Evolutionary conservation across 1,140 invertebrate species (phyloP), one percentile per base, ranked within the genome.

Genomic region (Tribolium madens): DNA sequence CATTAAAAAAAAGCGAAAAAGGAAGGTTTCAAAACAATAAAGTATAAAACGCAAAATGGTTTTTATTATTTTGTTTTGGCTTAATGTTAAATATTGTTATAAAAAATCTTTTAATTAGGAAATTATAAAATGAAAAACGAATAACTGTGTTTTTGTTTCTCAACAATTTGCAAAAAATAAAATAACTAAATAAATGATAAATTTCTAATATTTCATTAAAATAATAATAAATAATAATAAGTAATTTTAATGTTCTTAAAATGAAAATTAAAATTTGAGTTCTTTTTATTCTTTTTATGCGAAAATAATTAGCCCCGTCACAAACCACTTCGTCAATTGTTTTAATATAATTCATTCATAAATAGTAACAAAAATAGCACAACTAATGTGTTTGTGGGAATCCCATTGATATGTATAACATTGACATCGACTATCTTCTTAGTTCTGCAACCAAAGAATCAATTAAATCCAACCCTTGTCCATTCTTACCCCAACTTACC

Each of bases 401-500:
- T 53, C 48, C 50, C 50, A 73, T 73, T 64, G 48, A 53, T 73
- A 53, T 73, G 71, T 73, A 52, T 73, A 21, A 64, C 57, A 64
- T 33, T 64, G 57, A 64, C 52, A 57, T 57, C 17, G 52, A 57
- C 57, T 52, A 21, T 26, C 9, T 64, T 64, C 26, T 73, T 73
- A 73, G 12, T 73, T 73, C 71, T 53, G 48, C 21, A 73, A 64
- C 52, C 21, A 73, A 57, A 73, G n/a, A 26, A 48, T 47, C 12
- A 12, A 33, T 72, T 72, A 72, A 52, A 21, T 73, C n/a, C 21
- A 36, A 48, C 7, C 26, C 47, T 57, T 21, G 13, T 0, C 0
- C 26, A 33, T 1, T 3, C 53, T 47, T 47, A 69, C 50, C 21
- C 21, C 6, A 78, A 83, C 80, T 83, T 83, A 84, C 80, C 83